phyloP scores from a whole-genome alignment of 37 sponge, comb jelly and placozoan species.

The Amphimedon queenslandica region DNA sequence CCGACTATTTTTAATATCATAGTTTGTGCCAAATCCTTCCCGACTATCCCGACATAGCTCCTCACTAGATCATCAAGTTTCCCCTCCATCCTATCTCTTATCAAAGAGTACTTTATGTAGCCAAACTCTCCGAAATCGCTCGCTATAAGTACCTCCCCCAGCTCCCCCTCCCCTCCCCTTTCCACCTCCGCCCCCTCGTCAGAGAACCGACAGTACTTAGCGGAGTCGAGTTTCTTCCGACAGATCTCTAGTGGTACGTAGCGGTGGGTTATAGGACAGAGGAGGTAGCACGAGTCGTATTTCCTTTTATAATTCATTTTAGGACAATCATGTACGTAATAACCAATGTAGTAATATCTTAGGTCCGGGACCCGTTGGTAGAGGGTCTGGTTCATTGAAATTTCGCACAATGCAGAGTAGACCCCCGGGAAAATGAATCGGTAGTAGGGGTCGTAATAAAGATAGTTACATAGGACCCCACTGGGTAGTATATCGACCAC shows the following conservation, averaged over 20 bases:
- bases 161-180: neutral
- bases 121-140: neutral
- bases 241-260: constrained; percentile 63
- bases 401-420: constrained; percentile 47
- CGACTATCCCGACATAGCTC: constrained; percentile 37
- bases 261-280: constrained; percentile 61
- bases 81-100: constrained; percentile 6
- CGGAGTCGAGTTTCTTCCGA: constrained; percentile 31
- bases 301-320: constrained; percentile 86
- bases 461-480: constrained; percentile 65
- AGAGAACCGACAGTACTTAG: constrained; percentile 57
- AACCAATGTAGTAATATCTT: constrained; percentile 90
- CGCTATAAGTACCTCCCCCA: neutral
- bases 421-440: constrained; percentile 67
- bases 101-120: constrained; percentile 13
- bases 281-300: constrained; percentile 48
- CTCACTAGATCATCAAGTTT: neutral
- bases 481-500: constrained; percentile 67
- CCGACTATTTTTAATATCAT: neutral
- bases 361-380: constrained; percentile 26
- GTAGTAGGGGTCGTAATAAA: constrained; percentile 67
- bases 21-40: constrained; percentile 7
- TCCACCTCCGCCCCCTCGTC: constrained; percentile 17
- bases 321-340: constrained; percentile 75
- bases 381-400: constrained; percentile 33